Evolutionary conservation across 2,888 invertebrate species (phyloP).

Genomic region (Chymomyza fuscimana): DNA sequence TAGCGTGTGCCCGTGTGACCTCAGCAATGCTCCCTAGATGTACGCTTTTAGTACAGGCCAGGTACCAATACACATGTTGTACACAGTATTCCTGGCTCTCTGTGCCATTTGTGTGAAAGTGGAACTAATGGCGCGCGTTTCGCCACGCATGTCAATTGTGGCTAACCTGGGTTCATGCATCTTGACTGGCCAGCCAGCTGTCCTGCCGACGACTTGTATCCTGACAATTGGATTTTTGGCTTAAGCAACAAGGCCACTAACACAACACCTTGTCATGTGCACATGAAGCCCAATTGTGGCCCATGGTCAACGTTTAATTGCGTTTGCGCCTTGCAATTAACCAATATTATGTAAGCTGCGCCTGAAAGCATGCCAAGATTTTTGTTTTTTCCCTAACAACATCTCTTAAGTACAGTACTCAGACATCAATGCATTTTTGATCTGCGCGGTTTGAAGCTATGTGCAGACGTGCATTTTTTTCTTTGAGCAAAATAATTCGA

Average conservation of each 20-base stretch:
- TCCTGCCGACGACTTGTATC: background rate
- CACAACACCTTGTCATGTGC: background rate
- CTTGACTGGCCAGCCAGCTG: no score
- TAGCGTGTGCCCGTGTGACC: constrained; percentile 3
- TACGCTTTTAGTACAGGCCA: background rate
- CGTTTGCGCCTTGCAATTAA: constrained; percentile 5
- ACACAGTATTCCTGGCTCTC: background rate
- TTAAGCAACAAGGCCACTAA: background rate
- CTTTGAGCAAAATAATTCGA: no score
- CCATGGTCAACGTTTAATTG: background rate
- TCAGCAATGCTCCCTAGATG: background rate
- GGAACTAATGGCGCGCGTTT: constrained; percentile 27
- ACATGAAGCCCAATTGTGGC: background rate
- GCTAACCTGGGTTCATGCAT: background rate
- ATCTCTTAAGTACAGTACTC: constrained; percentile 3
- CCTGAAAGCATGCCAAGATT: background rate
- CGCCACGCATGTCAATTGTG: constrained; percentile 26
- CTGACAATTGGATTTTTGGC: background rate
- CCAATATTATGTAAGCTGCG: background rate
- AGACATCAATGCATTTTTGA: constrained; percentile 58
- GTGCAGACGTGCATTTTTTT: no score
- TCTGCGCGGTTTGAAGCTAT: background rate
- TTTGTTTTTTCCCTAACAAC: background rate
- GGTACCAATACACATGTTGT: background rate
- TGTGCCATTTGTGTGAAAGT: constrained; percentile 4